Evolutionary conservation across 2,888 invertebrate genomes (phyloP).

Genomic region (Agriopis aurantiaria): DNA sequence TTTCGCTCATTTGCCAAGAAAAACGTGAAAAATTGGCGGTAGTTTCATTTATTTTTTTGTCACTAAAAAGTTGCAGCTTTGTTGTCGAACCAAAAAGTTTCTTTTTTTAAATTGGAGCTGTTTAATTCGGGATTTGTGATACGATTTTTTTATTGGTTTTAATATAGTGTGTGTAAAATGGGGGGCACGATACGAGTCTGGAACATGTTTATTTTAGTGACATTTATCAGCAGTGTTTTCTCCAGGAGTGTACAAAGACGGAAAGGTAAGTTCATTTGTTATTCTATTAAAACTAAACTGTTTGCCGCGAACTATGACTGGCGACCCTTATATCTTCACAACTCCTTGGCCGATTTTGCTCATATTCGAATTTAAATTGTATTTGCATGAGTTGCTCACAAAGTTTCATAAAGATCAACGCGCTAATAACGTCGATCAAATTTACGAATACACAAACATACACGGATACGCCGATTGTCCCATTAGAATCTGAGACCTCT

Average conservation of each 20-base stretch:
- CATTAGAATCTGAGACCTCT: too few relatives aligned
- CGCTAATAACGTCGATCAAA: too few relatives aligned
- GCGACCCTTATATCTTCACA: too few relatives aligned
- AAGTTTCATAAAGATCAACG: too few relatives aligned
- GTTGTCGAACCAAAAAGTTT: neutral
- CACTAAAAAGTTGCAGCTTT: neutral
- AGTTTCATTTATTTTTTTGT: slow-evolving; percentile 7
- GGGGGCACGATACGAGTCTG: slow-evolving; percentile 5
- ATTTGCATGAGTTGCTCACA: too few relatives aligned
- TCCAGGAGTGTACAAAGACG: slow-evolving; percentile 31
- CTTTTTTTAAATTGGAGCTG: neutral
- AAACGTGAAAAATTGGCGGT: slow-evolving; percentile 19
- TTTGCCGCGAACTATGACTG: too few relatives aligned
- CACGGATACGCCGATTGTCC: too few relatives aligned
- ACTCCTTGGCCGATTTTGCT: too few relatives aligned
- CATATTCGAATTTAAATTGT: too few relatives aligned
- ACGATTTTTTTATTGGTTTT: neutral
- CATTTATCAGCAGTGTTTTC: slow-evolving; percentile 28
- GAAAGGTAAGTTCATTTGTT: slow-evolving; percentile 28
- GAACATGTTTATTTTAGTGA: slow-evolving; percentile 20
- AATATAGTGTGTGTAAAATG: slow-evolving; percentile 27
- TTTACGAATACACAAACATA: too few relatives aligned
- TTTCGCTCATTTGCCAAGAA: neutral
- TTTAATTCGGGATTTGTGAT: neutral
- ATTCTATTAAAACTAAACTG: neutral